These are phyloP conservation scores for Polydrusus tereticollis DNA, from an alignment of 2,888 invertebrate genomes.

Conservation along the genomic window DNA sequence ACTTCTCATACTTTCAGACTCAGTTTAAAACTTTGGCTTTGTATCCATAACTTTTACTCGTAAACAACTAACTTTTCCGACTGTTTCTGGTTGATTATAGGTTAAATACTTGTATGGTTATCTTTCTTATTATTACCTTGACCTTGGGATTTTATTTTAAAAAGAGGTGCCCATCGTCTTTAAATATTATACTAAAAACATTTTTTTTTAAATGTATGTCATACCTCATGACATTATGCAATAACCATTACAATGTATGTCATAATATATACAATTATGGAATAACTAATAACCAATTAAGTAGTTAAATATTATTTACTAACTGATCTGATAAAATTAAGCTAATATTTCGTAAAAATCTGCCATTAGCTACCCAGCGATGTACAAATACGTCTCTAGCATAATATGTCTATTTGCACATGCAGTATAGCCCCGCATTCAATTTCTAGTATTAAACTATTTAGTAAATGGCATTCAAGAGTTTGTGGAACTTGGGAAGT, in stretches of 20 bases:
- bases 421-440: slow-evolving; percentile 42
- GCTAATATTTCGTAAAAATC: background rate
- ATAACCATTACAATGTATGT: no score
- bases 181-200: no score
- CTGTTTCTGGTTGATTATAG: slow-evolving; percentile 49
- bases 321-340: no score
- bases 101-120: slow-evolving; percentile 6
- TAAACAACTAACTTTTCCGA: slow-evolving; percentile 54
- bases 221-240: no score
- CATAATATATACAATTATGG: no score
- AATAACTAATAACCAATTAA: no score
- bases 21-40: slow-evolving; percentile 62
- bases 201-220: no score
- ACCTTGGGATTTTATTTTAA: no score
- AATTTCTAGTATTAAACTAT: slow-evolving; percentile 50
- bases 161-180: no score
- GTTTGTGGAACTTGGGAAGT: slow-evolving; percentile 42
- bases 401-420: slow-evolving; percentile 43
- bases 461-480: slow-evolving; percentile 49
- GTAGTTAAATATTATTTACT: no score
- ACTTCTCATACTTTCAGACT: slow-evolving; percentile 64
- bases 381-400: slow-evolving; percentile 31
- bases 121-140: background rate
- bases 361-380: slow-evolving; percentile 17
- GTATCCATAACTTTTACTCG: slow-evolving; percentile 55